These are phyloP conservation scores for Ochotona princeps DNA, from an alignment of 2,113 vertebrate genomes.

Conservation along the genomic window DNA sequence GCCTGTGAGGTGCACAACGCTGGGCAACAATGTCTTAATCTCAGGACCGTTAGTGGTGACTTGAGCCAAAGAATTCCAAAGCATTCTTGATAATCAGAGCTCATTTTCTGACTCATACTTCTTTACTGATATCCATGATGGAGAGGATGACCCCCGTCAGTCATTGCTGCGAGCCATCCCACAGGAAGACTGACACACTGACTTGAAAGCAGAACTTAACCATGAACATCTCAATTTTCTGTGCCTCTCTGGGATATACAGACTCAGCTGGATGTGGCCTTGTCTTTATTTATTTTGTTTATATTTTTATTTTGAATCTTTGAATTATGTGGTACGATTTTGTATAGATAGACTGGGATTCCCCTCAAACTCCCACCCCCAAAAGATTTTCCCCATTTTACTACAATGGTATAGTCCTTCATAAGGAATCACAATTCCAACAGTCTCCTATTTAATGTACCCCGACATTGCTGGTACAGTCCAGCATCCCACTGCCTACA, in stretches of 20 bases:
- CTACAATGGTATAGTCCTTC: too few relatives aligned
- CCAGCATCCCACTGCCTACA: too few relatives aligned
- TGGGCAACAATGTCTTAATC: neutral
- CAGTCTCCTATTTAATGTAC: too few relatives aligned
- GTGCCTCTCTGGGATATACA: neutral
- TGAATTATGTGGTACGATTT: too few relatives aligned
- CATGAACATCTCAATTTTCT: neutral
- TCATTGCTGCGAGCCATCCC: neutral
- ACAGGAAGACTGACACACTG: neutral
- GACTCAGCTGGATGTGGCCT: neutral
- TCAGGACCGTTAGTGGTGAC: neutral
- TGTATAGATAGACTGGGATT: too few relatives aligned
- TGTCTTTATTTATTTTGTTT: neutral
- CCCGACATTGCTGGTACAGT: too few relatives aligned
- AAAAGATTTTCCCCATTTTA: too few relatives aligned
- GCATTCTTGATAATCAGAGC: neutral
- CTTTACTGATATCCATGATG: neutral
- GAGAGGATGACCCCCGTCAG: neutral
- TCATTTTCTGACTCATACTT: neutral
- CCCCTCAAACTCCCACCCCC: too few relatives aligned
- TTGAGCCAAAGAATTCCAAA: neutral
- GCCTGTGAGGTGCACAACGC: neutral
- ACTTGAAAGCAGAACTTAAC: neutral
- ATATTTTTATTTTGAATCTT: too few relatives aligned
- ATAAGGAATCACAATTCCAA: too few relatives aligned